These are phyloP conservation scores for Drosophila borealis DNA, from an alignment of 2,888 invertebrate species.

Conservation along the genomic window DNA sequence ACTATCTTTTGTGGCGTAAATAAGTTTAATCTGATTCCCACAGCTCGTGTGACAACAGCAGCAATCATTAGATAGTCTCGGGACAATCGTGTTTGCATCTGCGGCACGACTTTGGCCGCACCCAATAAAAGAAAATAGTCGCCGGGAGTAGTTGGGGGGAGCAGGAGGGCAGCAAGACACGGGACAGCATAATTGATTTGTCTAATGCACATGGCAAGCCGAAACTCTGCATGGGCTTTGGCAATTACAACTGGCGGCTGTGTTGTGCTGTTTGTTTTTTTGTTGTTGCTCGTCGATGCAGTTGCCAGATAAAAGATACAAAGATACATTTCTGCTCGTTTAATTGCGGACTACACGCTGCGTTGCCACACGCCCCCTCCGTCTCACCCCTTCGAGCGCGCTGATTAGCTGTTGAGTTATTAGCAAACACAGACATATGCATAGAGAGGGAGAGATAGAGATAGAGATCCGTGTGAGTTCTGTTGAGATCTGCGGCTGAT, in stretches of 20 bases:
- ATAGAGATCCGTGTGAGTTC: conserved; percentile 40
- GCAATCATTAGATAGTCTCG: conserved; percentile 41
- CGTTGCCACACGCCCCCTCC: conserved; percentile 4
- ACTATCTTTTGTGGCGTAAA: conserved; percentile 26
- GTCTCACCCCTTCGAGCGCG: conserved; percentile 20
- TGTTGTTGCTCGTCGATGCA: conserved; percentile 46
- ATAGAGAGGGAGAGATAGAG: neutral
- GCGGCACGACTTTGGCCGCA: conserved; percentile 31
- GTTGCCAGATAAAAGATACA: conserved; percentile 68
- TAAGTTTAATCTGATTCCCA: conserved; percentile 36
- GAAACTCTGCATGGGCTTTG: conserved; percentile 58
- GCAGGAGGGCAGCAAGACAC: conserved; percentile 2
- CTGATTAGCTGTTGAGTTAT: conserved; percentile 81
- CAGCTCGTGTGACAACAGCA: conserved; percentile 38
- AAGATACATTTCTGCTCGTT: conserved; percentile 77
- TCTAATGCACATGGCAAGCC: conserved; percentile 62
- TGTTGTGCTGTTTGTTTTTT: conserved; percentile 49
- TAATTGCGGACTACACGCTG: conserved; percentile 76
- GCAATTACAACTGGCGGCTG: conserved; percentile 54
- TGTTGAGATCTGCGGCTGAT: conserved; percentile 43
- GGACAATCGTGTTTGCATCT: conserved; percentile 13
- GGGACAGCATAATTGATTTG: conserved; percentile 72
- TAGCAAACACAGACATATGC: conserved; percentile 76
- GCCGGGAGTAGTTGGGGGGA: conserved; percentile 2
- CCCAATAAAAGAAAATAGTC: conserved; percentile 25